Base-by-base conservation (phyloP, 2,888 invertebrate genomes). In the Cerastis rubricosa region DNA sequence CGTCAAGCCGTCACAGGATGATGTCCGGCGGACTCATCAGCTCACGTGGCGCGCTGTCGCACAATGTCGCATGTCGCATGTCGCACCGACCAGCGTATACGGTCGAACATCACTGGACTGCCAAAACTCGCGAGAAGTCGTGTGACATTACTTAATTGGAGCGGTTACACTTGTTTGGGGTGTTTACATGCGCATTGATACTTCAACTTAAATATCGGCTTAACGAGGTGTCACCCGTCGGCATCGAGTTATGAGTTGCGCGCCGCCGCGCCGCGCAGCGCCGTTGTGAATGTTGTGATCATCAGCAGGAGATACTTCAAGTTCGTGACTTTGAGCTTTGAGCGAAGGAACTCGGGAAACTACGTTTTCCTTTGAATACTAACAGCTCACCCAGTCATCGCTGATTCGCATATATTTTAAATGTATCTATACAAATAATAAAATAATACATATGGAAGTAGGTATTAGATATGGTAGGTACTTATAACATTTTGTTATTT, bases 101-200 rank as follows among this genome's bases (percentile, higher is more conserved):
- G 61, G 17, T 57, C 66, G 45, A 54, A 54, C 72, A 68, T 71
- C 54, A 66, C 29, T 19, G 22, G 35, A 54, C 25, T 80, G 85
- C 77, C 87, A 74, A 76, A 68, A 66, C 68, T 66, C n/a, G 64
- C 47, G 66, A 65, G 45, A 66, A 65, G 47, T 69, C 68, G 51
- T 61, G 49, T 69, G 79, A 87, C 67, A 74, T 85, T 70, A 70
- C 76, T 82, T 76, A 68, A 72, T 85, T 72, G 79, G 71, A 71
- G 35, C 59, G 49, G 35, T 17, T 71, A 43, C 59, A 72, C 69
- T 49, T 64, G 40, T 47, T 40, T 29, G 57, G 45, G 59, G 63
- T 61, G 35, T 78, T 65, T 57, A 59, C 73, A 61, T 43, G 59
- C 57, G 45, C 54, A 78, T 67, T 64, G 47, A 14, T 40, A 25